Conservation (phyloP, 1,140 invertebrate genomes). For the Drosophila pruinosa region DNA sequence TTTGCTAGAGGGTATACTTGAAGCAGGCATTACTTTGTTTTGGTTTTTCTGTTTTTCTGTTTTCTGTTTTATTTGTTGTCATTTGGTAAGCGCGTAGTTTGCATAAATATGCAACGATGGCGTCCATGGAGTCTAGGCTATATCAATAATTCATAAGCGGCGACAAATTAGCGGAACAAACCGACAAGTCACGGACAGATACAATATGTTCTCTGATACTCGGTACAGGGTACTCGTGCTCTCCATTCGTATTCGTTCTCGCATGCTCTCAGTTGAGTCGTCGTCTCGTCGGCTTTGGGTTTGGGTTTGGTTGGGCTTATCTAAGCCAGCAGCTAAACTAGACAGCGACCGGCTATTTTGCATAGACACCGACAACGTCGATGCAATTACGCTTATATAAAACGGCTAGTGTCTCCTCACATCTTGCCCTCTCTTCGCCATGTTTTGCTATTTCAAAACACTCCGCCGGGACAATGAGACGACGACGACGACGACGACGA, state of each 20-base stretch:
- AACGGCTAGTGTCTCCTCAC: constrained; percentile 24
- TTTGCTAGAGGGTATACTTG: constrained; percentile 19
- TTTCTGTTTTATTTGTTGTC: constrained; percentile 31
- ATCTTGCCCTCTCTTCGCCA: background rate
- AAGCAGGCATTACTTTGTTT: background rate
- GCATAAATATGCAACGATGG: constrained; percentile 62
- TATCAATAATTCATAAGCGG: constrained; percentile 78
- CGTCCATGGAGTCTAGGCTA: constrained; percentile 13
- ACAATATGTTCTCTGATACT: constrained; percentile 18
- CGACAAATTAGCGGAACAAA: constrained; percentile 75
- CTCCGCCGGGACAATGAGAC: constrained; percentile 8
- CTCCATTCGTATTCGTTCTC: background rate
- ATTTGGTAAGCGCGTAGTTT: constrained; percentile 29
- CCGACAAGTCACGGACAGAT: constrained; percentile 69
- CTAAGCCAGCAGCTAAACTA: constrained; percentile 41
- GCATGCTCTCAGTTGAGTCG: background rate
- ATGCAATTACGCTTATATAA: constrained; percentile 67
- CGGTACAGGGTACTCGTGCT: background rate
- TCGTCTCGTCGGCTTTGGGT: too few relatives aligned
- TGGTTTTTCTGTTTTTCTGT: constrained; percentile 6
- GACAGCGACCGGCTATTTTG: constrained; percentile 63
- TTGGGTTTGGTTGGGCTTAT: constrained; percentile 38
- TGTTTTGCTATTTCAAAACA: constrained; percentile 21
- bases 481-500: constrained; percentile 9
- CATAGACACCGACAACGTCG: constrained; percentile 54